phyloP scores from a whole-genome alignment of 2,797 vertebrate species.

The Saxicola maurus region DNA sequence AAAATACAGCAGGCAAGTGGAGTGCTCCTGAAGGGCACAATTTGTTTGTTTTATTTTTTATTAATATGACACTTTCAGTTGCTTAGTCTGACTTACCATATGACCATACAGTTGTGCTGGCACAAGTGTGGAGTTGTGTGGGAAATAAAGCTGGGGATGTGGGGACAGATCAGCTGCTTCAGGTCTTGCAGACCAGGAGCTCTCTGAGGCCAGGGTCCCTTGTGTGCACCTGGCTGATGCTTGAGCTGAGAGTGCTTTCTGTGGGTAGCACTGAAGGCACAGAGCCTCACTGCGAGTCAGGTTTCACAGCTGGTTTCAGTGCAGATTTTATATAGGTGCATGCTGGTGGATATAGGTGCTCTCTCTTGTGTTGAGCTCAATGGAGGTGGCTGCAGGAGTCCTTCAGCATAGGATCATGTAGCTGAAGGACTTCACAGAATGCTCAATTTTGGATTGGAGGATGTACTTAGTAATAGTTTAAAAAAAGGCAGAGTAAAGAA shows the following conservation, averaged over 20 bases:
- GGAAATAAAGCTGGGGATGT: neutral
- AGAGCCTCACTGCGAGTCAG: rapidly evolving
- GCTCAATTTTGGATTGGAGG: neutral
- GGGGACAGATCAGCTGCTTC: neutral
- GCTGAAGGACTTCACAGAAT: neutral
- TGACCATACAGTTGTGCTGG: neutral
- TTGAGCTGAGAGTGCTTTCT: neutral
- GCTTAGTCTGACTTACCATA: neutral
- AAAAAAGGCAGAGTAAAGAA: neutral
- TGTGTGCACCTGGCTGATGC: neutral
- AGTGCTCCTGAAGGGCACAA: neutral
- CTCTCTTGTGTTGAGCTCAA: neutral
- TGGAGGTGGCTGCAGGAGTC: neutral
- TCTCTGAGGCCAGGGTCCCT: neutral
- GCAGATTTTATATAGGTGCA: neutral
- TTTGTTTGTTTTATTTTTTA: neutral
- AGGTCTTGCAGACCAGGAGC: neutral
- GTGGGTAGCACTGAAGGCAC: neutral
- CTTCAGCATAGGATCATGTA: neutral
- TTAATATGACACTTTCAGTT: neutral
- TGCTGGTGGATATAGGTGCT: rapidly evolving
- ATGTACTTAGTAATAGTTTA: neutral
- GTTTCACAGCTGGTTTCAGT: neutral
- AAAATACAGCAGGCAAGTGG: neutral
- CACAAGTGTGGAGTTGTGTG: neutral